Conservation (phyloP, 2,113 vertebrate genomes). For the Catagonus wagneri region DNA sequence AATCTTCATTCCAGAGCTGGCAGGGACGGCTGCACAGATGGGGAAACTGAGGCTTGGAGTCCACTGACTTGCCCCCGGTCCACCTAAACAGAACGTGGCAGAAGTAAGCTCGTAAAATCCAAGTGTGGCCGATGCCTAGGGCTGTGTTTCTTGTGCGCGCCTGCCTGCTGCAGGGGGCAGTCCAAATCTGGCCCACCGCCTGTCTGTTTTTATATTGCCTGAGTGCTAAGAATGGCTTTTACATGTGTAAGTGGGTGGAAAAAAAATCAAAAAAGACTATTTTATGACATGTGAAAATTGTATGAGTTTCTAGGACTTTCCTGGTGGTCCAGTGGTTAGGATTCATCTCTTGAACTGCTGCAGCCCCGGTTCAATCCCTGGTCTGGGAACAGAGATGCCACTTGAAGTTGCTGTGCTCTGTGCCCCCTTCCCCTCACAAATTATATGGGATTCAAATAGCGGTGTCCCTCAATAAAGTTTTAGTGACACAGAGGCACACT, state of each 20-base stretch:
- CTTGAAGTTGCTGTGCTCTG: too few species aligned
- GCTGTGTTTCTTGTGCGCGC: not conserved
- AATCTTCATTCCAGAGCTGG: not conserved
- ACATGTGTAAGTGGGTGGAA: not conserved
- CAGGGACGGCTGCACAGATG: not conserved
- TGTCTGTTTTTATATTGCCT: not conserved
- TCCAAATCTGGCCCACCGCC: not conserved
- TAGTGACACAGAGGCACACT: not conserved
- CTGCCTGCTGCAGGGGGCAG: not conserved
- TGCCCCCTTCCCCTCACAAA: not conserved
- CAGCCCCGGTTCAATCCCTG: too few species aligned
- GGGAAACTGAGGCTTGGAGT: not conserved
- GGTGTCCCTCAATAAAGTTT: not conserved
- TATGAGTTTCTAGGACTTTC: not conserved
- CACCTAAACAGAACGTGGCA: not conserved
- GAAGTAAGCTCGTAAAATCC: conserved; percentile 25
- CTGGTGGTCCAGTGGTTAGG: too few species aligned
- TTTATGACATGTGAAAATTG: not conserved
- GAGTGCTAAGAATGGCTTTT: not conserved
- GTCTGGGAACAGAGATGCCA: too few species aligned
- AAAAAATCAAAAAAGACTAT: conserved; percentile 15
- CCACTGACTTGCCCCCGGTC: conserved; percentile 9
- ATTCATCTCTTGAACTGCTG: too few species aligned
- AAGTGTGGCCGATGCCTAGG: not conserved
- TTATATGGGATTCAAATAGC: conserved; percentile 14